A percentile compares a stretch with the other conserved stretches of the same genome.
phyloP scores from a whole-genome alignment of 2,888 invertebrate species.

The Papilio protenor region DNA sequence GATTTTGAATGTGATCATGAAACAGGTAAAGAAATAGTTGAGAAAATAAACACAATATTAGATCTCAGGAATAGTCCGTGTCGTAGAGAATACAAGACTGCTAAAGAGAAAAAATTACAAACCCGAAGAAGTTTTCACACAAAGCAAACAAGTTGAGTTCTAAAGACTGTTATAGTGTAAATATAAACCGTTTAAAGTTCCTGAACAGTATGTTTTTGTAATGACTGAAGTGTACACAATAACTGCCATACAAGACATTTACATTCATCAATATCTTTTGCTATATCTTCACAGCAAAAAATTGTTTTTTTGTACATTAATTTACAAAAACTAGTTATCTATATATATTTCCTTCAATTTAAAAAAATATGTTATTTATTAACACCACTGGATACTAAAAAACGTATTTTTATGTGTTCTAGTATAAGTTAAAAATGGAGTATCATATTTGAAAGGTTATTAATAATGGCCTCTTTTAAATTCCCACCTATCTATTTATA shows the following conservation, averaged over 20 bases:
- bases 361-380: neutral
- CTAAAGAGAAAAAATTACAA: constrained; percentile 88
- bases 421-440: neutral
- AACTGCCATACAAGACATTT: constrained; percentile 36
- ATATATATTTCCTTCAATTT: constrained; percentile 25
- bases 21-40: constrained; percentile 92
- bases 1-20: constrained; percentile 93
- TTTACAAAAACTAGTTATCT: neutral
- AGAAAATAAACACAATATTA: constrained; percentile 94
- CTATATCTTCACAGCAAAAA: neutral
- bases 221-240: constrained; percentile 35
- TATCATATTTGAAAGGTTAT: neutral
- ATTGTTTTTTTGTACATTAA: neutral
- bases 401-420: neutral
- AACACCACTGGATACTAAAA: neutral
- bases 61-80: constrained; percentile 92
- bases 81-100: constrained; percentile 91
- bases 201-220: constrained; percentile 45
- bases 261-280: neutral
- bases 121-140: constrained; percentile 85
- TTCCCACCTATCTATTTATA: neutral
- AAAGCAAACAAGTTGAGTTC: constrained; percentile 69
- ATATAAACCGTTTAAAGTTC: constrained; percentile 47
- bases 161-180: constrained; percentile 43
- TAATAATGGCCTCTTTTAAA: neutral